These are phyloP conservation scores for Stomatorhinus ivindoensis DNA, from an alignment of 2,113 vertebrate genomes.

Conservation along the genomic window DNA sequence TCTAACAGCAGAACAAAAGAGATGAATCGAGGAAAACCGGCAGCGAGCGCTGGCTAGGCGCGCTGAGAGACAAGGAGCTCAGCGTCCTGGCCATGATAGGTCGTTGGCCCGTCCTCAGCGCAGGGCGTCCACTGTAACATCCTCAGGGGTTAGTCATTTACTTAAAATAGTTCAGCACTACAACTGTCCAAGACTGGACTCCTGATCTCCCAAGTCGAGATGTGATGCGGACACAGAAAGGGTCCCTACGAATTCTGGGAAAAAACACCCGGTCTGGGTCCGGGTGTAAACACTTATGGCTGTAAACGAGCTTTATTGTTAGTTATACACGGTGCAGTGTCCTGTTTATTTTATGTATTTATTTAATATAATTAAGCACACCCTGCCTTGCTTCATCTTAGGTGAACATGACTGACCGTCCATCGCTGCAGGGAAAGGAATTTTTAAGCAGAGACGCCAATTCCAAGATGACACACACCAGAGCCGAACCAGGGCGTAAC, in stretches of 20 bases:
- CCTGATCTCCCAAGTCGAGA: background rate
- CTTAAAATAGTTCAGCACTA: background rate
- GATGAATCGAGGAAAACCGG: constrained; percentile 83
- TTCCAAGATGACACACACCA: background rate
- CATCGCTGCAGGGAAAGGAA: constrained; percentile 23
- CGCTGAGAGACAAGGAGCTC: constrained; percentile 67
- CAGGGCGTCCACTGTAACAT: too few relatives aligned
- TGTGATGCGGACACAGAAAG: background rate
- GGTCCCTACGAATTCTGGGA: background rate
- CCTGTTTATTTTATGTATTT: background rate
- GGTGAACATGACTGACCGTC: constrained; percentile 36
- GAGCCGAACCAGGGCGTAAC: background rate
- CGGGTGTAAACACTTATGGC: background rate
- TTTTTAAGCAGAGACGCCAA: constrained; percentile 20
- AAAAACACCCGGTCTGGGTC: background rate
- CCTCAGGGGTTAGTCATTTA: background rate
- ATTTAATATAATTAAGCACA: background rate
- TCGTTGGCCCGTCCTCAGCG: background rate
- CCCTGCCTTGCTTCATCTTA: constrained; percentile 24
- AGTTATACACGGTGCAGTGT: background rate
- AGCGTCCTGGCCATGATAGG: background rate
- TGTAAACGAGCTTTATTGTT: background rate
- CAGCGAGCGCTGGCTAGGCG: constrained; percentile 77
- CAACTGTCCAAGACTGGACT: background rate
- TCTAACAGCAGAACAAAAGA: constrained; percentile 80